A percentile compares a stretch with the other conserved stretches of the same genome.
Evolutionary conservation across 2,113 vertebrate species (phyloP).

Genomic region (Tinamus guttatus): DNA sequence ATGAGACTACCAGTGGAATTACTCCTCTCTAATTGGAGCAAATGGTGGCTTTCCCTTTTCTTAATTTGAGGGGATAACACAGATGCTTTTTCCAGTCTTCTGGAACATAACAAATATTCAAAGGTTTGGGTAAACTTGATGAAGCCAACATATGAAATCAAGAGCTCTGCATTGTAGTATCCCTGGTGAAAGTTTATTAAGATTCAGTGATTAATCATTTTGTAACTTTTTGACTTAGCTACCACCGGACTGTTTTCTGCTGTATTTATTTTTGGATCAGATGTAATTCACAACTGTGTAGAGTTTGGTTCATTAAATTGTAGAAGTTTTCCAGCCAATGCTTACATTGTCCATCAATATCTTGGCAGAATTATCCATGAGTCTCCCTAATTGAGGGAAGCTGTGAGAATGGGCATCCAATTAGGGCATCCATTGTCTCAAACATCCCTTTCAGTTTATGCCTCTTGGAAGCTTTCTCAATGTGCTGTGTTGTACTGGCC

Average conservation of each 20-base stretch:
- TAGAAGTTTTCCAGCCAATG: conserved; percentile 63
- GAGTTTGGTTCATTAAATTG: conserved; percentile 61
- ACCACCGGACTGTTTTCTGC: neutral
- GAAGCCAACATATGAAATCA: neutral
- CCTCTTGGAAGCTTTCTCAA: conserved; percentile 71
- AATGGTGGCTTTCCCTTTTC: neutral
- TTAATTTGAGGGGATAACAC: neutral
- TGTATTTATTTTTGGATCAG: conserved; percentile 36
- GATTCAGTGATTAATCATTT: neutral
- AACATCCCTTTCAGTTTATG: conserved; percentile 68
- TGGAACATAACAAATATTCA: neutral
- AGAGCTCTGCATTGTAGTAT: neutral
- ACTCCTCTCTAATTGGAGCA: neutral
- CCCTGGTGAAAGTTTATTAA: neutral
- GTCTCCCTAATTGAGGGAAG: conserved; percentile 68
- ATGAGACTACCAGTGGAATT: neutral
- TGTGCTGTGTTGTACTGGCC: conserved; percentile 69
- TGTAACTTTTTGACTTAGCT: conserved; percentile 49
- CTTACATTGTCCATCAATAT: conserved; percentile 71
- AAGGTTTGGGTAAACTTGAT: neutral
- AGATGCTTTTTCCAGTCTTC: neutral
- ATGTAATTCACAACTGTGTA: conserved; percentile 19
- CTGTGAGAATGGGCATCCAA: conserved; percentile 68
- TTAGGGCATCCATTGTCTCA: conserved; percentile 71
- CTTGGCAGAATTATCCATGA: conserved; percentile 65